A percentile compares a stretch with the other conserved stretches of the same genome.
Conservation (phyloP, 2,888 invertebrate genomes). For the Drosophila rellima region DNA sequence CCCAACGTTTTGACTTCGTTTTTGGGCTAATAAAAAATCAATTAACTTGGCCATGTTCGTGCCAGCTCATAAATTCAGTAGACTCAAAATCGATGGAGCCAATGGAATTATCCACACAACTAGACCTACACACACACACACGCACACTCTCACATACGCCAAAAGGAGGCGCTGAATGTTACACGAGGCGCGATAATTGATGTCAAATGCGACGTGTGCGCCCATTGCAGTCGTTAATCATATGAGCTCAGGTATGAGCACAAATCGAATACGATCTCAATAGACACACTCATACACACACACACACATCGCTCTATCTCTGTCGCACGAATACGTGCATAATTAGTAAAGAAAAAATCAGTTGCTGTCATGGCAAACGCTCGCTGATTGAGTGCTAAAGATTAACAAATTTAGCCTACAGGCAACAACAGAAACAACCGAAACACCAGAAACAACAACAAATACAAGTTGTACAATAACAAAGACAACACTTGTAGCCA, state of each 20-base stretch:
- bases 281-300: constrained; percentile 46
- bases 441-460: constrained; percentile 32
- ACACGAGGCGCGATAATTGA: constrained; percentile 75
- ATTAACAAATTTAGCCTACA: constrained; percentile 71
- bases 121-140: constrained; percentile 5
- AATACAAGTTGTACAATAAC: constrained; percentile 22
- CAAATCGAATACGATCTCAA: constrained; percentile 51
- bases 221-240: constrained; percentile 68
- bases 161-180: constrained; percentile 19
- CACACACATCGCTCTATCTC: constrained; percentile 1
- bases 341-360: constrained; percentile 63
- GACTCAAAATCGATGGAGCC: constrained; percentile 41
- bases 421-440: constrained; percentile 36
- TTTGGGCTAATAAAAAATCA: constrained; percentile 73
- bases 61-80: constrained; percentile 35
- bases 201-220: constrained; percentile 70
- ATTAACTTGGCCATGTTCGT: constrained; percentile 66
- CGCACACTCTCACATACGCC: not conserved
- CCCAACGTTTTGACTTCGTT: constrained; percentile 6
- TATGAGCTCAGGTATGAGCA: constrained; percentile 52
- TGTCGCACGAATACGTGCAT: constrained; percentile 57
- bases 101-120: constrained; percentile 2
- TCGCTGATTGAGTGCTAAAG: constrained; percentile 76
- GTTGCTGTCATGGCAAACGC: constrained; percentile 45
- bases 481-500: constrained; percentile 34